Base-by-base conservation (phyloP, 2,888 invertebrate genomes). In the Nesidiocoris tenuis region DNA sequence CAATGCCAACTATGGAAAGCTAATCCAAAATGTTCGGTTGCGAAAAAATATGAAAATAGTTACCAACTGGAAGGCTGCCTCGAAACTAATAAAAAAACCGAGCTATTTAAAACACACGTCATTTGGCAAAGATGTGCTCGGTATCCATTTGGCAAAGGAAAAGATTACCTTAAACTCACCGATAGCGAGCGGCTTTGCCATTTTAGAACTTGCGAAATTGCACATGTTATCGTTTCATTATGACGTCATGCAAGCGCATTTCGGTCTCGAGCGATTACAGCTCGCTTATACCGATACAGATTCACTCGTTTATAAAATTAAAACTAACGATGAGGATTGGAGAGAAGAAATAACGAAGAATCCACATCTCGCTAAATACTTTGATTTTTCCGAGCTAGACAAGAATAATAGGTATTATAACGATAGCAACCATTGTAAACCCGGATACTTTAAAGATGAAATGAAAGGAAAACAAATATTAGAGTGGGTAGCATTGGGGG, bases 201-300 rank as follows among this genome's bases (percentile, higher is more conserved):
- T 63, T 23, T 39, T 39, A 39, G 24, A 63, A 23, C 63, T 61
- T 18, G 17, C 19, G 19, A 61, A 61, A 19, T 12, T 18, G 3
- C 39, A 39, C 39, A 39, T 39, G 39, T 12, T 39, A 3, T 39
- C 39, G 12, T 61, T 61, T 63, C 63, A 63, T 17, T 63, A 63
- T 17, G 23, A 63, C 1, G 63, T 63, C 5, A 63, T 63, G 63
- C 22, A 63, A 23, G 63, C 63, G 1, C 63, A 63, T 63, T 63
- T 23, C 23, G 63, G 63, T 23, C 17, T 22, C 17, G 17, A 17
- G 3, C 21, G 63, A 23, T 24, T 63, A 12, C 23, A 63, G 24
- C 23, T 63, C 5, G 22, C 23, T 17, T 63, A 63, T n/a, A 63
- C 63, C 1, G 63, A 63, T n/a, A 63, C 63, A 23, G 63, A 63